Conservation (phyloP, 2,888 invertebrate genomes). For the Neria commutata region DNA sequence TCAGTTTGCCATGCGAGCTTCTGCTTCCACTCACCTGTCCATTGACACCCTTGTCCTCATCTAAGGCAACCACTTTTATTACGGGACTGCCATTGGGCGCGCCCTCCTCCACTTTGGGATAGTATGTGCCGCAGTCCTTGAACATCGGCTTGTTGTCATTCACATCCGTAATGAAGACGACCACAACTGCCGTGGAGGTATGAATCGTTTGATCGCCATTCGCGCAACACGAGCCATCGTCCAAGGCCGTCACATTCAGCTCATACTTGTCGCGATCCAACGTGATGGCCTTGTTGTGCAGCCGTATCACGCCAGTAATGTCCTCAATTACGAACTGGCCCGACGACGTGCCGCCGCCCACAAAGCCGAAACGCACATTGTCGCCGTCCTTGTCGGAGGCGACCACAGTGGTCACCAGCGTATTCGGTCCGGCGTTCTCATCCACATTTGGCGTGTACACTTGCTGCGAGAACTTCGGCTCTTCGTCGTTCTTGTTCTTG, state of each 20-base stretch:
- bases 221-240: slow-evolving; percentile 96
- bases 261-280: slow-evolving; percentile 93
- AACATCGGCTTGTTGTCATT: slow-evolving; percentile 97
- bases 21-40: slow-evolving; percentile 68
- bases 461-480: slow-evolving; percentile 95
- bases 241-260: slow-evolving; percentile 95
- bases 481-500: slow-evolving; percentile 98
- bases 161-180: slow-evolving; percentile 95
- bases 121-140: slow-evolving; percentile 90
- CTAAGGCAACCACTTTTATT: slow-evolving; percentile 91
- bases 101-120: slow-evolving; percentile 92
- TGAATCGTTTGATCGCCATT: slow-evolving; percentile 87
- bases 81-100: slow-evolving; percentile 93
- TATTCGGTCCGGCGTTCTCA: slow-evolving; percentile 94
- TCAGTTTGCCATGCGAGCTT: too few species aligned
- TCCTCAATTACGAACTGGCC: slow-evolving; percentile 96
- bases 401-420: slow-evolving; percentile 93
- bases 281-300: slow-evolving; percentile 85
- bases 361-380: slow-evolving; percentile 90
- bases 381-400: slow-evolving; percentile 98
- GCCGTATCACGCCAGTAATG: slow-evolving; percentile 90
- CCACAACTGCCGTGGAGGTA: slow-evolving; percentile 92
- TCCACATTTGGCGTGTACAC: slow-evolving; percentile 96
- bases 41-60: slow-evolving; percentile 95
- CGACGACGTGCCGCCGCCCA: slow-evolving; percentile 86